Base-by-base conservation (phyloP, 2,888 invertebrate genomes). In the Mellilla xanthometata region DNA sequence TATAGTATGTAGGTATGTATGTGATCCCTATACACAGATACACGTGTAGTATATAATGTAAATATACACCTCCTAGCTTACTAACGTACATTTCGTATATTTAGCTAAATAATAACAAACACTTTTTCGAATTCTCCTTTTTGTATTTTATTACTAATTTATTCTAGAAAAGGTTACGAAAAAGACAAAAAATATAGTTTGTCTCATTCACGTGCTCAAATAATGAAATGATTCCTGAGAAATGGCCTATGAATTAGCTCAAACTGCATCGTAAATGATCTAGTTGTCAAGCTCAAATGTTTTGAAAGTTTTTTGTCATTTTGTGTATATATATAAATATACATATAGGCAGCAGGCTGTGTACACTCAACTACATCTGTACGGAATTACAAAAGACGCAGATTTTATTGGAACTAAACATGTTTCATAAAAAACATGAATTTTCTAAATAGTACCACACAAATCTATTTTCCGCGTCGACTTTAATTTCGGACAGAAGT, bases 161-260 rank as follows among this genome's bases (percentile, higher is more conserved):
- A 45, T 34, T 45, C 8, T 43, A 43, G 28, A 15, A 43, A 46
- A 36, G 2, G 27, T 10, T 34, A 12, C 1, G 26, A 33, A 44
- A 40, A 41, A 46, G 39, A 41, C 35, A 38, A 42, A 15, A 33
- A 23, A 38, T 22, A 47, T n/a, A n/a, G 33, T 41, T 47, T 42
- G 41, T 48, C 41, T 38, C 29, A 23, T 32, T 29, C 30, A 23
- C 41, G 23, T 35, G 41, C 44, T 49, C 41, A 45, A 49, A 32
- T 32, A 26, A 30, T 32, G 12, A 30, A 39, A 23, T 27, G 36
- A 39, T 46, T 41, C 44, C 22, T 47, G 33, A 24, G 38, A 12
- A 39, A n/a, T 38, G 52, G 56, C 56, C 56, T 57, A 56, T 24
- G 12, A 39, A 36, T 45, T 50, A 52, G 54, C 56, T 57, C 56